phyloP scores from a whole-genome alignment of 2,797 vertebrate species.

The Sebastes hubbsi region DNA sequence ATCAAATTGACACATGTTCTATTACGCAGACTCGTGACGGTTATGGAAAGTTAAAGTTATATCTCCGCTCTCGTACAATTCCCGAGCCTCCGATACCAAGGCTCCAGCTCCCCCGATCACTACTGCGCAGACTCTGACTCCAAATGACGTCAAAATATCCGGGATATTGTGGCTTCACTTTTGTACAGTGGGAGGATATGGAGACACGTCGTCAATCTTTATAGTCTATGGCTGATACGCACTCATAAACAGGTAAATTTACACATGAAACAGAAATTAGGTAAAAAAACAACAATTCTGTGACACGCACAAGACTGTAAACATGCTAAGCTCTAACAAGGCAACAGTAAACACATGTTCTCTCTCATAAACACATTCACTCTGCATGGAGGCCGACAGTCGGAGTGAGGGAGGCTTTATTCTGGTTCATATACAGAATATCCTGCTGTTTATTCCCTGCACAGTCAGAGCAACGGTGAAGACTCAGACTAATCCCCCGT shows the following conservation, averaged over 20 bases:
- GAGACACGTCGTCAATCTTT: too few relatives aligned
- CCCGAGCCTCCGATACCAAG: accelerated
- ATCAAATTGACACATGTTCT: too few relatives aligned
- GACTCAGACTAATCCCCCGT: conserved; percentile 55
- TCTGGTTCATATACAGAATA: conserved; percentile 13
- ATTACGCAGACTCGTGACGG: too few relatives aligned
- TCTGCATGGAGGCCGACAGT: neutral
- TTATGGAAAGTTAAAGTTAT: too few relatives aligned
- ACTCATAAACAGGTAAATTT: neutral
- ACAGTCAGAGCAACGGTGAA: conserved; percentile 29
- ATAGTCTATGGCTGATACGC: neutral
- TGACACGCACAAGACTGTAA: neutral
- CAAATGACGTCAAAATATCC: too few relatives aligned
- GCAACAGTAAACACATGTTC: neutral
- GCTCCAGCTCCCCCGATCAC: too few relatives aligned
- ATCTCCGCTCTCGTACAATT: too few relatives aligned
- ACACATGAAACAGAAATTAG: neutral
- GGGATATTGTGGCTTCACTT: too few relatives aligned
- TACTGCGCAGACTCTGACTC: too few relatives aligned
- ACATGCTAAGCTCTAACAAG: neutral
- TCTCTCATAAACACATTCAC: neutral
- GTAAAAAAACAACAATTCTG: neutral
- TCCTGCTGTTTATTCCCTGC: conserved; percentile 44
- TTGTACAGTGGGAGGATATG: too few relatives aligned
- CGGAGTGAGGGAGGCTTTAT: conserved; percentile 10